These are phyloP conservation scores for Taxidea taxus DNA, from an alignment of 2,113 vertebrate species.

Conservation along the genomic window DNA sequence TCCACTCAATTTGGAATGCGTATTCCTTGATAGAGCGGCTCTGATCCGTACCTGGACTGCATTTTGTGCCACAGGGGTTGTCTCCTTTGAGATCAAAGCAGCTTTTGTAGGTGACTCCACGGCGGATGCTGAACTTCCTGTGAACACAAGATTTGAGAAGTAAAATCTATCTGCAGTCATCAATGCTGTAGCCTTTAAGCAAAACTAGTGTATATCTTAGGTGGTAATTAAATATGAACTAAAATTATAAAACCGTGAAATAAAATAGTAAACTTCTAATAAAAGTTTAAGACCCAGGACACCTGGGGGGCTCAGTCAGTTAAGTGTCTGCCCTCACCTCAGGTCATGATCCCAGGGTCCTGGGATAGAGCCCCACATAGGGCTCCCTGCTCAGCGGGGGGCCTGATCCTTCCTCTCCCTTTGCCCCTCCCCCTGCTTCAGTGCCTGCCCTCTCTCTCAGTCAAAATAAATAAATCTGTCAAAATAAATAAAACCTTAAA, in stretches of 20 bases:
- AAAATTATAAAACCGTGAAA: slow-evolving; percentile 12
- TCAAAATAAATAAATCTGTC: too few species aligned
- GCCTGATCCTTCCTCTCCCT: too few species aligned
- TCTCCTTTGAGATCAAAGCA: slow-evolving; percentile 28
- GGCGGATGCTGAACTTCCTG: slow-evolving; percentile 39
- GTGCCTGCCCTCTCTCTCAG: too few species aligned
- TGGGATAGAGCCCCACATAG: too few species aligned
- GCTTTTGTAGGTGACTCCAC: not conserved
- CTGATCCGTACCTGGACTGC: slow-evolving; percentile 32
- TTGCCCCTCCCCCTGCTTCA: too few species aligned
- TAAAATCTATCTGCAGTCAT: not conserved
- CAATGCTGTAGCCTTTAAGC: not conserved
- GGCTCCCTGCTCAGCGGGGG: too few species aligned
- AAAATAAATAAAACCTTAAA: not conserved
- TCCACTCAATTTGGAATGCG: not conserved
- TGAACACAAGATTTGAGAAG: slow-evolving; percentile 59
- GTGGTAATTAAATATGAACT: not conserved
- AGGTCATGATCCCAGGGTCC: too few species aligned
- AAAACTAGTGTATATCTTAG: not conserved
- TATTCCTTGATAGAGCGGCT: not conserved
- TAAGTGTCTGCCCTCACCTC: too few species aligned
- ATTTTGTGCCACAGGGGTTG: not conserved
- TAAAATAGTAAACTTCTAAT: not conserved
- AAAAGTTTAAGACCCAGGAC: not conserved
- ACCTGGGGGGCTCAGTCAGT: too few species aligned